These are phyloP conservation scores for Enteromius afrohamiltoni DNA, from an alignment of 2,797 vertebrate genomes.

Conservation along the genomic window DNA sequence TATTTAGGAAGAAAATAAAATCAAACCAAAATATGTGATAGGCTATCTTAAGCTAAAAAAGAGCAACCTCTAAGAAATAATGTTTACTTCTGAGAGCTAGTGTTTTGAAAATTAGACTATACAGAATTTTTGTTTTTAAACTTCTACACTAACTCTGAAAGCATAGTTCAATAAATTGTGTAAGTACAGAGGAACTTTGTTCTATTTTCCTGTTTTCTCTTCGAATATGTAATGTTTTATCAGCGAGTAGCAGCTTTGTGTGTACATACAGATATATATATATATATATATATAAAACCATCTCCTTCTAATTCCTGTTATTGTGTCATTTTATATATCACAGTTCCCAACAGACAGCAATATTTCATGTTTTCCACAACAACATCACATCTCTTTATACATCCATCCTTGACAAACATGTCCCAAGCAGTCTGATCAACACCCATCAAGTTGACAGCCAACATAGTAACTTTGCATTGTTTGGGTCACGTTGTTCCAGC, in stretches of 20 bases:
- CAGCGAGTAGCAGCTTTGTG: conserved; percentile 2
- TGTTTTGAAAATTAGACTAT: background rate
- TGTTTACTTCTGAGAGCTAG: background rate
- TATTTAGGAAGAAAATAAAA: background rate
- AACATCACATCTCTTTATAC: conserved; percentile 10
- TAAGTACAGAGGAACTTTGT: conserved; percentile 50
- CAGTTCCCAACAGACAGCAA: background rate
- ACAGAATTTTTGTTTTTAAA: background rate
- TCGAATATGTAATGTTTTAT: background rate
- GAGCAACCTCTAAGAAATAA: background rate
- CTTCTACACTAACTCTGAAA: background rate
- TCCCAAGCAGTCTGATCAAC: conserved; percentile 4
- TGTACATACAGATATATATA: too few relatives aligned
- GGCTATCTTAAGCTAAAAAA: background rate
- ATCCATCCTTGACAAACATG: conserved; percentile 28
- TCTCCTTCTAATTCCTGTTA: background rate
- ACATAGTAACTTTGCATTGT: conserved; percentile 38
- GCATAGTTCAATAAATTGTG: conserved; percentile 24
- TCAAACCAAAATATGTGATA: background rate
- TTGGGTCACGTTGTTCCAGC: conserved; percentile 55
- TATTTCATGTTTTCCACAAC: background rate
- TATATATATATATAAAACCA: background rate
- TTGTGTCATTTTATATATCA: background rate
- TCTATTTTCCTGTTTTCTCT: conserved; percentile 56
- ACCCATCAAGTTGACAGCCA: conserved; percentile 16